Base-by-base conservation (phyloP, 2,888 invertebrate genomes). In the Baccha elongata region DNA sequence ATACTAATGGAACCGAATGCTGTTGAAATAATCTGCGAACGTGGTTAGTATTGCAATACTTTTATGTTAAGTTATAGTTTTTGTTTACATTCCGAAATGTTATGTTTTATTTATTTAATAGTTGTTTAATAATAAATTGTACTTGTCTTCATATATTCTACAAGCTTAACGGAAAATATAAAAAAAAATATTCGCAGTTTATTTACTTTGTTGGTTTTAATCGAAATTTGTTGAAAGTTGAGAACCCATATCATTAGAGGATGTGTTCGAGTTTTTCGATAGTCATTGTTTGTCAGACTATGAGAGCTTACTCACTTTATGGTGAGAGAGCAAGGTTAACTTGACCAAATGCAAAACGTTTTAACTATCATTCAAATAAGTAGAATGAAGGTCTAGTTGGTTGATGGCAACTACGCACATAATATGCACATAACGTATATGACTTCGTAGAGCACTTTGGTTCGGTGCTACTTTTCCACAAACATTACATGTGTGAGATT, bases 1-100 rank as follows among this genome's bases (percentile, higher is more conserved):
- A 93, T 93, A 75, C 91, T 98, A 42, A 98, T 99, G 98, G 99
- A 99, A 89, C 97, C 97, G 0, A 98, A 98, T 91, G 97, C 98
- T 76, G 97, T 97, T 26, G 97, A 97, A 89, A 96, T 96, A 75
- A 96, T 97, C 88, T 97, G 97, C 91, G 97, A 97, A 91, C 93
- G 95, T 88, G 89, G 89, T 89, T 89, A 89, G 89, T 89, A 88
- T 76, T 58, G 8, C 8, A 3, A 32, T 6, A 37, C 8, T 10
- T 40, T 13, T 40, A 11, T n/a, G 19, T 17, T 8, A 32, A 1
- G 21, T 2, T 23, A 1, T n/a, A 19, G 6, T 21, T 37, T 21
- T 46, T 29, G 23, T n/a, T 11, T 0, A 73, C 74, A 80, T 80
- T 73, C 73, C 79, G 3, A 10, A 17, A 53, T n/a, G 17, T 44